Evolutionary conservation across 2,113 vertebrate species (phyloP).

Genomic region (Semnornis frantzii): DNA sequence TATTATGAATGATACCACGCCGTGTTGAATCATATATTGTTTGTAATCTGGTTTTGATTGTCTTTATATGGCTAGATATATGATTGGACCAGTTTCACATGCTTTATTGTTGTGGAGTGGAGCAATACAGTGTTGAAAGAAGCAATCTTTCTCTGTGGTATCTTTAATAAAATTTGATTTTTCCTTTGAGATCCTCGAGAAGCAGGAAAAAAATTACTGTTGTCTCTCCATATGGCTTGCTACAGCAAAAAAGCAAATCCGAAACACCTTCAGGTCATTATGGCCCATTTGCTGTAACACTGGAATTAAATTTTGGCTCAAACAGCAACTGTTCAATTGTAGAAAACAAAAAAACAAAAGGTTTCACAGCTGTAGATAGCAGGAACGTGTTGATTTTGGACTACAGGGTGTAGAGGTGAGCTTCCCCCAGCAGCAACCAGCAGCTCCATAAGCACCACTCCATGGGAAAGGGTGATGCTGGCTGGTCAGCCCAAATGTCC

Average conservation of each 20-base stretch:
- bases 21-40: constrained; percentile 9
- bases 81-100: neutral
- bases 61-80: constrained; percentile 22
- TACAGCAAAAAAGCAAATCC: neutral
- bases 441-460: neutral
- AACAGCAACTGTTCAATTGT: neutral
- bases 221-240: constrained; percentile 1
- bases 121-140: constrained; percentile 31
- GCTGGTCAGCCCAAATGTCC: neutral
- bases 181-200: constrained; percentile 1
- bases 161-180: constrained; percentile 31
- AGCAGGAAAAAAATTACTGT: neutral
- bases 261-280: neutral
- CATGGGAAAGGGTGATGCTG: neutral
- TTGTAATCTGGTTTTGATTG: constrained; percentile 51
- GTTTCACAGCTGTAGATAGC: neutral
- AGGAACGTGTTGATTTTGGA: neutral
- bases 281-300: neutral
- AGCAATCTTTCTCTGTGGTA: neutral
- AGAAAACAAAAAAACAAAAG: neutral
- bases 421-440: neutral
- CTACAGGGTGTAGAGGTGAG: neutral
- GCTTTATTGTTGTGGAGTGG: neutral
- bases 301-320: constrained; percentile 1
- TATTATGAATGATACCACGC: neutral